Evolutionary conservation across 2,888 invertebrate species (phyloP).

Genomic region (Drosophila sordidapex): DNA sequence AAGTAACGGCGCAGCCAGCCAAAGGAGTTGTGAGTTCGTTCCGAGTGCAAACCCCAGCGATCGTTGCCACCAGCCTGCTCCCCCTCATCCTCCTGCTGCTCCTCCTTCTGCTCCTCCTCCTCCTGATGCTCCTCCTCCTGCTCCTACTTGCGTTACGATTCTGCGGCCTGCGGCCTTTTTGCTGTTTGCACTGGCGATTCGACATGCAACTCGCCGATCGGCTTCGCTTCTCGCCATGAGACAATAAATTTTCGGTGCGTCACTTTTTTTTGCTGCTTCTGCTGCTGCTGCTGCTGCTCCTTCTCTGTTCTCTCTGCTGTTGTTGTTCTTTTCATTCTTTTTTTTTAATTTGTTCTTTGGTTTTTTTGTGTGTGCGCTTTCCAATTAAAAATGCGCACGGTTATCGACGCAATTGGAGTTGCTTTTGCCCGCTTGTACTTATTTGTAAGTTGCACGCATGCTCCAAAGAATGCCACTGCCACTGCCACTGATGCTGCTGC

Average conservation of each 20-base stretch:
- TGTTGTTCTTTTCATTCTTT: conserved; percentile 7
- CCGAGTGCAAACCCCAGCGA: not conserved
- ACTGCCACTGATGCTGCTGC: not conserved
- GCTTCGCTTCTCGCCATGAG: conserved; percentile 54
- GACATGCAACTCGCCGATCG: conserved; percentile 57
- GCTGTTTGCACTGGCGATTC: conserved; percentile 70
- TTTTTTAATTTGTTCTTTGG: conserved; percentile 9
- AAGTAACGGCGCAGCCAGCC: conserved; percentile 64
- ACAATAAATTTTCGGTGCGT: conserved; percentile 79
- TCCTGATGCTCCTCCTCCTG: not conserved
- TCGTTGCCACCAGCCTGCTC: not conserved
- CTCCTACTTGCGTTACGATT: conserved; percentile 3
- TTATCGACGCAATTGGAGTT: conserved; percentile 65
- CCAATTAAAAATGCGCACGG: conserved; percentile 75
- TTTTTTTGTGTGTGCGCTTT: conserved; percentile 50
- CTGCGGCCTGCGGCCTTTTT: conserved; percentile 43
- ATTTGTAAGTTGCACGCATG: conserved; percentile 77
- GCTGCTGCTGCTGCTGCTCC: conserved; percentile 11
- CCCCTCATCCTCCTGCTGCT: not conserved
- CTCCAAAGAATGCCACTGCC: conserved; percentile 23
- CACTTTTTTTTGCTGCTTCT: conserved; percentile 52
- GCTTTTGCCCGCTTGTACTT: conserved; percentile 61
- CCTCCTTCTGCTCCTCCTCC: not conserved
- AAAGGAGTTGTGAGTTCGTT: conserved; percentile 18
- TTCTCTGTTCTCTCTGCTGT: not conserved